Evolutionary conservation across 2,113 vertebrate genomes (phyloP), one percentile per base, ranked within the genome.

Genomic region (Catharus fuscescens): DNA sequence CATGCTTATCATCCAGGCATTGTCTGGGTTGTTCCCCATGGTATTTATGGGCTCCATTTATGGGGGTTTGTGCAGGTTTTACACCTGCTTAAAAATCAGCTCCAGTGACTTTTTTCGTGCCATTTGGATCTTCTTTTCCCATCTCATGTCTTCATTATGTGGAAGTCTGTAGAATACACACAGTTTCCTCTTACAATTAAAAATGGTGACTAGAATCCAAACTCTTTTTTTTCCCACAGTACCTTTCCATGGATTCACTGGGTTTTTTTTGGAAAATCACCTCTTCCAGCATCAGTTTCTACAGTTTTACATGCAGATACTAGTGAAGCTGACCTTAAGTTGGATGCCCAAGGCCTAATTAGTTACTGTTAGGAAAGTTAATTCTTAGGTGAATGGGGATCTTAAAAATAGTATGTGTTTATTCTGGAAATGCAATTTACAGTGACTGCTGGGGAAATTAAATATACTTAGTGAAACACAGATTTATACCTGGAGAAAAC

Each of bases 31-130:
- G 60, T 64, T 66, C 66, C 74, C 76, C 32, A 5, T 73, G 92
- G 94, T 91, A 80, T 95, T 97, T 95, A 82, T 40, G 61, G 87
- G 71, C 92, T 92, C 91, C n/a, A 0, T 65, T 92, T 70, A 38
- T 38, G 74, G 84, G 80, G 69, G 44, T 69, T 91, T 80, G 57
- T 80, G 80, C 64, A 48, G 70, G 26, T 71, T 96, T 93, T 84
- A 73, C 71, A 83, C 61, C 57, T 82, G 34, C 85, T 88, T 60
- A 52, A 93, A 86, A 86, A 54, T 81, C 47, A 76, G 21, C 64
- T 66, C 45, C 44, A 28, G 23, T 47, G 36, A 59, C 53, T 85
- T 40, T 80, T 74, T 88, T 66, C 56, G 81, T 84, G 44, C 65
- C 52, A 57, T 77, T 85, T 82, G 36, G 38, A 32, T 92, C 59